Evolutionary conservation across 1,140 invertebrate genomes (phyloP).

Genomic region (Drosophila hydei): DNA sequence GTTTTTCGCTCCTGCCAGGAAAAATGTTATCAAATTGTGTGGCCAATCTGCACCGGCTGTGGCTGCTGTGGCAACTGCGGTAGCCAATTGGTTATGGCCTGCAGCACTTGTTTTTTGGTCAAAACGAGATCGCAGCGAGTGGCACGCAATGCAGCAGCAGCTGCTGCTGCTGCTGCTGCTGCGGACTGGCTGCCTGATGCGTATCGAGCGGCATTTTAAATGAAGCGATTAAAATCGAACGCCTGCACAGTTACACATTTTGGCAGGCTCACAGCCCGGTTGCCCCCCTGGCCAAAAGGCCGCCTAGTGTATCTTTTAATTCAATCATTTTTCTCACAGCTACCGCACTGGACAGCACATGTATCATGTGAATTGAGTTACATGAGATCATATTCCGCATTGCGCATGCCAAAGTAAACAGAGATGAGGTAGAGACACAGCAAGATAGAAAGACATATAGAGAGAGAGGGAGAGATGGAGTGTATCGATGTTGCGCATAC

Average conservation of each 20-base stretch:
- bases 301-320: constrained; percentile 66
- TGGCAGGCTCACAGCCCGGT: constrained; percentile 16
- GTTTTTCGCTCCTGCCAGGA: constrained; percentile 48
- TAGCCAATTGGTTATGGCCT: constrained; percentile 61
- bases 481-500: constrained; percentile 32
- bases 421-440: background rate
- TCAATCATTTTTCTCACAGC: constrained; percentile 78
- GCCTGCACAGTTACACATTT: constrained; percentile 77
- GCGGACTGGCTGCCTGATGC: constrained; percentile 64
- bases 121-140: constrained; percentile 80
- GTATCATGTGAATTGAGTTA: constrained; percentile 73
- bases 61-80: constrained; percentile 26
- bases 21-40: constrained; percentile 58
- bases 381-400: constrained; percentile 73
- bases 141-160: constrained; percentile 65
- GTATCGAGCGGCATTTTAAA: constrained; percentile 80
- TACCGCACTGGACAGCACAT: constrained; percentile 51
- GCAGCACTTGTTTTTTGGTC: constrained; percentile 60
- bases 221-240: constrained; percentile 80
- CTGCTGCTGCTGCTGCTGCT: constrained; percentile 13
- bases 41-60: constrained; percentile 47
- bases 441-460: background rate
- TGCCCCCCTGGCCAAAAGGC: constrained; percentile 20
- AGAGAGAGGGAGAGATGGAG: background rate
- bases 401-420: constrained; percentile 32